These are phyloP conservation scores for Nothoprocta perdicaria DNA, from an alignment of 2,113 vertebrate genomes.

Conservation along the genomic window DNA sequence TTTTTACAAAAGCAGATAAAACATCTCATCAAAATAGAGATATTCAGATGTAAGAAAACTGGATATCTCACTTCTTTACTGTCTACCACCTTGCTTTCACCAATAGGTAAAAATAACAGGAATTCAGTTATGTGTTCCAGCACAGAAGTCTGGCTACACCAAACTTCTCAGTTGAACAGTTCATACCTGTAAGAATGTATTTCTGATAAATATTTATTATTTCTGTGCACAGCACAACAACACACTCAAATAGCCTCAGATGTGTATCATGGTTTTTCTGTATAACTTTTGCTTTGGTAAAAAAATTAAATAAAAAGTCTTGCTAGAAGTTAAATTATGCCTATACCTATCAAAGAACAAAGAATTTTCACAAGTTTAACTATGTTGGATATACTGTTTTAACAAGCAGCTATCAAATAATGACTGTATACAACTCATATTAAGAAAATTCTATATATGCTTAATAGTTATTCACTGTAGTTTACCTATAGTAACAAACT, in stretches of 20 bases:
- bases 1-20: too few relatives aligned
- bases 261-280: neutral
- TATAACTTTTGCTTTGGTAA: neutral
- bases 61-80: neutral
- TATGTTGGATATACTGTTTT: neutral
- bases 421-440: neutral
- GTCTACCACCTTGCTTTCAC: neutral
- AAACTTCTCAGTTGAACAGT: neutral
- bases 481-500: too few relatives aligned
- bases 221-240: neutral
- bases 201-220: neutral
- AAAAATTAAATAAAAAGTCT: neutral
- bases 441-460: neutral
- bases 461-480: neutral
- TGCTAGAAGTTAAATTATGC: neutral
- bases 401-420: neutral
- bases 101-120: neutral
- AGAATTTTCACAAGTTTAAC: neutral
- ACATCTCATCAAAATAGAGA: neutral
- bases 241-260: neutral
- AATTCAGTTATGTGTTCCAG: neutral
- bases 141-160: neutral
- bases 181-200: neutral
- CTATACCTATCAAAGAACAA: neutral
- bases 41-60: neutral